Evolutionary conservation across 2,797 vertebrate genomes (phyloP), one percentile per base, ranked within the genome.

Genomic region (Megaceryle alcyon): DNA sequence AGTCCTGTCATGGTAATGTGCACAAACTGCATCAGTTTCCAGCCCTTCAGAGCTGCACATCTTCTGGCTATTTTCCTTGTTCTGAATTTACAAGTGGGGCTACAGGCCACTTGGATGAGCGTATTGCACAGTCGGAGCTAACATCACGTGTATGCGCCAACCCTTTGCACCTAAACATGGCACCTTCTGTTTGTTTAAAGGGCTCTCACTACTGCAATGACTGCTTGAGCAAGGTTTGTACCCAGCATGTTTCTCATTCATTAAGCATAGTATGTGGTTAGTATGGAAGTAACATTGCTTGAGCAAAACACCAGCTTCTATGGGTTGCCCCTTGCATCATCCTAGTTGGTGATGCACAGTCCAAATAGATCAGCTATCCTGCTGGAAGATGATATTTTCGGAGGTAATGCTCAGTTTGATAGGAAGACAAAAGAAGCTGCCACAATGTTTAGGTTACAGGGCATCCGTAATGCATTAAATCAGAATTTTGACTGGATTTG

Each of bases 161-260:
- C 97, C 98, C 99, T 97, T 97, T 99, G 98, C 99, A 99, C 98
- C 98, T 99, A 90, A 98, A 98, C 96, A 92, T 99, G 96, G 98
- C 99, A 97, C 98, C 98, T 97, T 98, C 98, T 0, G 97, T 99
- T 96, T 99, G 98, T 98, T 97, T 99, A 97, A 99, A 98, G 98
- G 99, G 99, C 96, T 98, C 98, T 76, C 99, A 99, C 98, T 99
- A 98, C 98, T 99, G 99, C 98, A 98, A 97, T 98, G 98, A 98
- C 95, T 99, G 99, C 98, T 97, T 99, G 89, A 98, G 98, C 94
- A 99, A 99, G 99, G 99, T 99, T 98, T 93, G 99, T 99, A 83
- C 82, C 4, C 87, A 88, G 85, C 59, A 0, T 14, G 0, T 78
- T 66, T 97, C 57, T 88, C 81, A 19, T 90, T 96, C 83, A 11